Percentiles rank a stretch among this genome's conserved stretches.
Conservation (phyloP, 2,888 invertebrate species). For the Tetragonula carbonaria region DNA sequence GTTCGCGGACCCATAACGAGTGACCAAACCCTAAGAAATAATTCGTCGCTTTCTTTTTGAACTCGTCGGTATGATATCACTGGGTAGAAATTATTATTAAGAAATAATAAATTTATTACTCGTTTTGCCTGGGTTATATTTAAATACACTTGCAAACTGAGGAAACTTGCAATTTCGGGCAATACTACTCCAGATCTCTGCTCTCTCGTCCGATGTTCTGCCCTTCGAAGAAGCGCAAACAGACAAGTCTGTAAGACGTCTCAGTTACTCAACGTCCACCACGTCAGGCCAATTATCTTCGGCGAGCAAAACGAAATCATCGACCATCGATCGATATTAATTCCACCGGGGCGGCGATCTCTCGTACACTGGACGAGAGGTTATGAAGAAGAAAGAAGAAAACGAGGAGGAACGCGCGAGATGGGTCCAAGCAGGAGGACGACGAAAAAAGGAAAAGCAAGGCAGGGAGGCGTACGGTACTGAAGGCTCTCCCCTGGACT, state of each 20-base stretch:
- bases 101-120: too few relatives aligned
- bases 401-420: background rate
- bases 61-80: too few relatives aligned
- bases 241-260: background rate
- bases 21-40: too few relatives aligned
- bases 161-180: too few relatives aligned
- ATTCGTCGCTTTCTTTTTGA: too few relatives aligned
- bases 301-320: background rate
- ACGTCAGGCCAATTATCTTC: background rate
- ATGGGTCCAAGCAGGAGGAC: background rate
- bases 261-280: background rate
- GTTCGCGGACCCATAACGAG: too few relatives aligned
- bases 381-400: too few relatives aligned
- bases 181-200: background rate
- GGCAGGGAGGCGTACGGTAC: background rate
- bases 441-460: constrained; percentile 1
- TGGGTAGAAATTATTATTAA: too few relatives aligned
- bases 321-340: background rate
- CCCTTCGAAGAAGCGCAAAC: background rate
- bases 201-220: background rate
- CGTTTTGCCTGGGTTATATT: too few relatives aligned
- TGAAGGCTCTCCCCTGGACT: background rate
- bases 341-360: background rate
- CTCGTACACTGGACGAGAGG: background rate
- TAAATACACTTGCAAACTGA: too few relatives aligned